Percentiles rank a stretch among this genome's conserved stretches.
Evolutionary conservation across 2,113 vertebrate species (phyloP).

Genomic region (Urocynchramus pylzowi): DNA sequence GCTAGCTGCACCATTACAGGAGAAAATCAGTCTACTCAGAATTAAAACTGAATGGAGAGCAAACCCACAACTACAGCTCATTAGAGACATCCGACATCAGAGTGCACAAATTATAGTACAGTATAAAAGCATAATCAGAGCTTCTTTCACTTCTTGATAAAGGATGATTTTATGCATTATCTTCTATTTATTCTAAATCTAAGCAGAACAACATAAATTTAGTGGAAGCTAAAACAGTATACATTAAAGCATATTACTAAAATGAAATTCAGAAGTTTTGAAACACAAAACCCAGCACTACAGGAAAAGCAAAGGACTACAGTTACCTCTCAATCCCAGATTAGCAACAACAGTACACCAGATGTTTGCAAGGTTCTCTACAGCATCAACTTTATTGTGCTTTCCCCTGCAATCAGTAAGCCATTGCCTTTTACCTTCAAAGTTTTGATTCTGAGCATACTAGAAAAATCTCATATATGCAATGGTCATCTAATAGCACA

Average conservation of each 20-base stretch:
- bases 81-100: background rate
- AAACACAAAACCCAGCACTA: background rate
- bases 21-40: background rate
- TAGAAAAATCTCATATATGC: background rate
- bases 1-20: background rate
- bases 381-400: background rate
- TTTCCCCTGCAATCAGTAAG: background rate
- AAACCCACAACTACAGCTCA: slow-evolving; percentile 3
- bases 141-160: background rate
- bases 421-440: background rate
- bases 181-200: background rate
- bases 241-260: background rate
- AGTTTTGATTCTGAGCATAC: background rate
- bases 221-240: background rate
- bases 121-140: background rate
- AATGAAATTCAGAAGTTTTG: background rate
- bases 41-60: background rate
- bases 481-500: background rate
- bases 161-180: background rate
- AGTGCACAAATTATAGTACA: background rate
- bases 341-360: background rate
- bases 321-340: background rate
- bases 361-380: background rate
- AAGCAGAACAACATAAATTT: background rate
- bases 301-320: background rate